phyloP scores from a whole-genome alignment of 35 echinoderm and acorn worm genomes.

The Strongylocentrotus purpuratus region DNA sequence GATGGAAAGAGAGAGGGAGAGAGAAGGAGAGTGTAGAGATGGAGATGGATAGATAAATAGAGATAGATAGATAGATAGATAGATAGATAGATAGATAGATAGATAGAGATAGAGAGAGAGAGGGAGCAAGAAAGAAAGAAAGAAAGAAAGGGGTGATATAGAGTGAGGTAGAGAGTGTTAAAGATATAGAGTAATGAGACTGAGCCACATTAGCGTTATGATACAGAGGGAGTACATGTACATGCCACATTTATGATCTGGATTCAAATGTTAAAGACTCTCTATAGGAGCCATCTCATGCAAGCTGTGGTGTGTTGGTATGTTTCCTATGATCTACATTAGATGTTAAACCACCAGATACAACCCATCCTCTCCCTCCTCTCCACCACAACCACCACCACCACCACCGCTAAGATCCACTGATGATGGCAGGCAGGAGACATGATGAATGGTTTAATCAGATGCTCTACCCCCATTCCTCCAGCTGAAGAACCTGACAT shows the following conservation, averaged over 20 bases:
- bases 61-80: not conserved
- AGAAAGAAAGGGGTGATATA: no score
- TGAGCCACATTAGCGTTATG: not conserved
- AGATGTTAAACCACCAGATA: not conserved
- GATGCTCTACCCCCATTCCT: not conserved
- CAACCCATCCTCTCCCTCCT: no score
- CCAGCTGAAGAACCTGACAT: not conserved
- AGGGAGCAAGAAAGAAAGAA: no score
- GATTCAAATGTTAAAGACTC: not conserved
- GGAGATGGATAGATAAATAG: no score
- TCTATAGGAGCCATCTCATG: not conserved
- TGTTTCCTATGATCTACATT: not conserved
- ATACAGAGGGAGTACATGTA: not conserved
- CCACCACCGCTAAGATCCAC: not conserved
- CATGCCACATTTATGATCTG: not conserved
- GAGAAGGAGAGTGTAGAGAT: not conserved
- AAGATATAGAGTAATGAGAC: not conserved
- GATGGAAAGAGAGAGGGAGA: not conserved
- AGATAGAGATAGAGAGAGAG: not conserved
- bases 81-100: not conserved
- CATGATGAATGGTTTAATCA: slow-evolving; percentile 18
- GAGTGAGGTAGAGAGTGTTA: no score
- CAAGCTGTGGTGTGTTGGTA: not conserved
- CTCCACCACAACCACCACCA: not conserved
- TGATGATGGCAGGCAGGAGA: not conserved